Percentiles rank a stretch among this genome's conserved stretches.
phyloP scores from a whole-genome alignment of 2,888 invertebrate genomes.

The Eristalinus aeneus region DNA sequence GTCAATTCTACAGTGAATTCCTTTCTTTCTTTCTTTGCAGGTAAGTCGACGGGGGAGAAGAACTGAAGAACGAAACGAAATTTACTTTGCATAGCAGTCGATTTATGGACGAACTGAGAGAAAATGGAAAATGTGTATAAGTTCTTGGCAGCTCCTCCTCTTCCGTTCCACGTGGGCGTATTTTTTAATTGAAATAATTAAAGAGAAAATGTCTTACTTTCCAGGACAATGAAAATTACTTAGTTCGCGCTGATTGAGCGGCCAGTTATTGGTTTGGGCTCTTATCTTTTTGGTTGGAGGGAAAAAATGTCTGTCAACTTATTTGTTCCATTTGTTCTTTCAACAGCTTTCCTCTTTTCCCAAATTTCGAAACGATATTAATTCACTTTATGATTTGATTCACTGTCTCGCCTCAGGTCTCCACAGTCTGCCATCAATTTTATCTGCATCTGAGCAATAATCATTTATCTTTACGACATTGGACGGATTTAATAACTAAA shows the following conservation, averaged over 20 bases:
- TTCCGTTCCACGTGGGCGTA: not conserved
- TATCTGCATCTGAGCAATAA: not conserved
- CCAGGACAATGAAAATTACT: not conserved
- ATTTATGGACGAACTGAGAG: not conserved
- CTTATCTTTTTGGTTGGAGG: not conserved
- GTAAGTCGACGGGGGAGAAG: slow-evolving; percentile 1
- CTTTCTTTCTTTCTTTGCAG: slow-evolving; percentile 4
- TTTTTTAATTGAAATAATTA: not conserved
- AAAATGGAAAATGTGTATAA: not conserved
- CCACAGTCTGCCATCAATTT: not conserved
- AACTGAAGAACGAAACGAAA: not conserved
- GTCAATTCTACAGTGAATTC: not conserved
- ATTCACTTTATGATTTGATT: not conserved
- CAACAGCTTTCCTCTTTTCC: not conserved
- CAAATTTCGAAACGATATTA: not conserved
- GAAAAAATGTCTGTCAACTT: too few relatives aligned
- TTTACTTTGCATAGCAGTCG: not conserved
- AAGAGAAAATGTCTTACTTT: not conserved
- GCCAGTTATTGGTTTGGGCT: not conserved
- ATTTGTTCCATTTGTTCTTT: not conserved
- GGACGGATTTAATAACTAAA: not conserved
- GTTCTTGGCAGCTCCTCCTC: not conserved
- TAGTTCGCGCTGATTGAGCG: not conserved
- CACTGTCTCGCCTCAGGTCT: not conserved
- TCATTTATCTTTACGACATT: not conserved